Conservation (phyloP, 2,888 invertebrate genomes). For the Calameuta pallipes region DNA sequence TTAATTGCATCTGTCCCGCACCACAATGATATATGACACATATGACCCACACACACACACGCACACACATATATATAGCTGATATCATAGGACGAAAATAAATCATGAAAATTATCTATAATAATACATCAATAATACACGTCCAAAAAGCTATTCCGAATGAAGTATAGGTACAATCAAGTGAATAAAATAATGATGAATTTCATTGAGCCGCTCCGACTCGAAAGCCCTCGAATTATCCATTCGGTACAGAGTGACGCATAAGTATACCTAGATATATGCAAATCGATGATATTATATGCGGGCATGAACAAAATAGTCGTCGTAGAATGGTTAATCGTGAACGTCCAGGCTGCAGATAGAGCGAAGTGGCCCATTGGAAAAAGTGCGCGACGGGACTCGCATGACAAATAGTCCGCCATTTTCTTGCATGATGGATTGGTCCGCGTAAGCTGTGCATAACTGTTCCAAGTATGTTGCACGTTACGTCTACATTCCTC, state of each 20-base stretch:
- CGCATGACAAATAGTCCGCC: constrained; percentile 28
- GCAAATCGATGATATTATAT: not conserved
- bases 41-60: too few species aligned
- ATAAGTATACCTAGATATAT: not conserved
- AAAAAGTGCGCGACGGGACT: constrained; percentile 26
- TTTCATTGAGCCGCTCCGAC: not conserved
- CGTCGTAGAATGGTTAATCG: not conserved
- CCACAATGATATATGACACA: too few species aligned
- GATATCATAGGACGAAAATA: too few species aligned
- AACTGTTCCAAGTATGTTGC: not conserved
- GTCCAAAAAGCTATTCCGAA: not conserved
- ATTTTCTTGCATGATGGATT: not conserved
- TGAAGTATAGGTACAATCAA: not conserved
- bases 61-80: too few species aligned
- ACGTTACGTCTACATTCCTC: not conserved
- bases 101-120: not conserved
- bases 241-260: not conserved
- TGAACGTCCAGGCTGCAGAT: not conserved
- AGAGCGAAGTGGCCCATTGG: constrained; percentile 10
- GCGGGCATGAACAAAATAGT: not conserved
- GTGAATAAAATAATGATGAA: not conserved
- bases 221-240: not conserved
- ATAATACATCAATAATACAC: not conserved
- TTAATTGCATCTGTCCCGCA: not conserved
- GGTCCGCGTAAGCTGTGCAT: not conserved